These are phyloP conservation scores for Perognathus longimembris DNA, from an alignment of 2,113 vertebrate species.

Conservation along the genomic window DNA sequence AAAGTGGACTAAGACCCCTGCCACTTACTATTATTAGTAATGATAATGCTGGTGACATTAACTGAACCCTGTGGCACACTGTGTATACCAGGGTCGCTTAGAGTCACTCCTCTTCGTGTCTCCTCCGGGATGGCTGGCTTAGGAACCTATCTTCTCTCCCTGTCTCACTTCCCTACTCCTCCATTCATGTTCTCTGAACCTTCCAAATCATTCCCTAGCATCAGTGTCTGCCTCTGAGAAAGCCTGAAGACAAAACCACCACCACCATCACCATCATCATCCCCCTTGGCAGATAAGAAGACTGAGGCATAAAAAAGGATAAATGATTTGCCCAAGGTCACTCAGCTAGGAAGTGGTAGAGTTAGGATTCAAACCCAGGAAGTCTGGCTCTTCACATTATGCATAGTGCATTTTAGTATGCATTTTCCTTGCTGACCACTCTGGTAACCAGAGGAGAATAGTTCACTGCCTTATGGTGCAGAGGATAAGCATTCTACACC, in stretches of 20 bases:
- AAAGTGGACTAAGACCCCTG: neutral
- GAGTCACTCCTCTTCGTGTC: neutral
- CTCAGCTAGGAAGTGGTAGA: neutral
- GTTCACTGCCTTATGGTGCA: neutral
- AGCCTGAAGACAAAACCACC: neutral
- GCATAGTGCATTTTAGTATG: no score
- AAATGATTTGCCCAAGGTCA: neutral
- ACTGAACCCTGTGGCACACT: accelerated
- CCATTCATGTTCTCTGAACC: neutral
- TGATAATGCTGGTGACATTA: neutral
- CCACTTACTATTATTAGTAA: neutral
- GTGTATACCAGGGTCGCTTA: neutral
- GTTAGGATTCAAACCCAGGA: neutral
- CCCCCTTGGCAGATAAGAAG: neutral
- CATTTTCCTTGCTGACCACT: neutral
- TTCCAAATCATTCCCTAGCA: neutral
- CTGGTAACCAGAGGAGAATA: neutral
- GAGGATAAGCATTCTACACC: neutral
- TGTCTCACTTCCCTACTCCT: neutral
- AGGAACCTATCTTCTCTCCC: neutral
- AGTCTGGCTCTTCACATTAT: neutral
- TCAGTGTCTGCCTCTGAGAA: neutral
- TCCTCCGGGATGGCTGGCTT: neutral
- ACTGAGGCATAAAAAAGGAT: neutral
- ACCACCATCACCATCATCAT: neutral